phyloP scores from a whole-genome alignment of 2,888 invertebrate genomes.

The Entomobrya multifasciata region DNA sequence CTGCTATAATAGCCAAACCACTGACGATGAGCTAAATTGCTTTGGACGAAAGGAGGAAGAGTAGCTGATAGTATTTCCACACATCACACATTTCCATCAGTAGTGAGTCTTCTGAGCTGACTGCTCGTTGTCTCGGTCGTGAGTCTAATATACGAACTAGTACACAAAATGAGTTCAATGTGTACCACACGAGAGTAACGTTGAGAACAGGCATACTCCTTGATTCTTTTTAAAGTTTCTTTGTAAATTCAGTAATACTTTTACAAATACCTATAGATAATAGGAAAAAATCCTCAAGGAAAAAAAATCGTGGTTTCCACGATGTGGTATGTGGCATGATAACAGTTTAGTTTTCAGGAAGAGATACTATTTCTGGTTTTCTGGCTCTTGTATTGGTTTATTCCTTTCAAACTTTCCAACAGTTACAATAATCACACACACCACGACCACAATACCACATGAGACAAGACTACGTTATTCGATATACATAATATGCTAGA shows the following conservation, averaged over 20 bases:
- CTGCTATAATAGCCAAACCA: not conserved
- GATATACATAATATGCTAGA: not conserved
- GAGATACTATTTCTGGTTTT: too few species aligned
- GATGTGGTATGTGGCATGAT: too few species aligned
- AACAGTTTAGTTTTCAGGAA: too few species aligned
- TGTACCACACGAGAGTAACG: conserved; percentile 12
- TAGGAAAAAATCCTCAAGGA: too few species aligned
- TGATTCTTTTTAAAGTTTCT: not conserved
- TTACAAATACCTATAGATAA: too few species aligned
- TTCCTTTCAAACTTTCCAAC: conserved; percentile 19
- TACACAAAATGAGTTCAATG: conserved; percentile 24
- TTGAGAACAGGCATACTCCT: not conserved
- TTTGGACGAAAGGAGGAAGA: not conserved
- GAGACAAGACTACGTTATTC: conserved; percentile 19
- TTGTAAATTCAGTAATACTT: too few species aligned
- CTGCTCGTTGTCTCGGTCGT: not conserved
- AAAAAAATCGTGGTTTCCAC: too few species aligned
- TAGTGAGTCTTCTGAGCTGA: conserved; percentile 4
- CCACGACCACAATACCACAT: conserved; percentile 9
- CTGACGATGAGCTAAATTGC: conserved; percentile 31
- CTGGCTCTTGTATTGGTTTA: too few species aligned
- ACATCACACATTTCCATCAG: conserved; percentile 29
- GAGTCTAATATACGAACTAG: too few species aligned
- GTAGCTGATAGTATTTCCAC: not conserved
- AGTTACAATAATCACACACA: too few species aligned